phyloP scores from a whole-genome alignment of 2,113 vertebrate species.

The Nesoenas mayeri region DNA sequence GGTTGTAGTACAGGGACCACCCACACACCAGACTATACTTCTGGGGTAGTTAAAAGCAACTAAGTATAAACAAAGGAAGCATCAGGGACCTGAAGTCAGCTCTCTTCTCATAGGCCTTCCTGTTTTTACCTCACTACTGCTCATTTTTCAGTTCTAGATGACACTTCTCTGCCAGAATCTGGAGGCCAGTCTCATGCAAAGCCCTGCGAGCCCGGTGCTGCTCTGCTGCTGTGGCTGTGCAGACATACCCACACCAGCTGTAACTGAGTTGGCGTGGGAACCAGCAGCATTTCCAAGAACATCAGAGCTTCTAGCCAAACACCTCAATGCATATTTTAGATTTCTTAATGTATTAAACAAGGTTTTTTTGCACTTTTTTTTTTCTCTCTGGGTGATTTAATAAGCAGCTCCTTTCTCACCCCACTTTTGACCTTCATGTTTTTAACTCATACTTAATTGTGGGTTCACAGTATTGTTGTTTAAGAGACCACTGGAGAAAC shows the following conservation, averaged over 20 bases:
- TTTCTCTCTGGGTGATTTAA: not conserved
- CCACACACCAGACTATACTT: not conserved
- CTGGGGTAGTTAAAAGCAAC: not conserved
- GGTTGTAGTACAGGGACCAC: not conserved
- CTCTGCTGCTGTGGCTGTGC: not conserved
- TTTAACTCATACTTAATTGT: not conserved
- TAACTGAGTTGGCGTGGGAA: not conserved
- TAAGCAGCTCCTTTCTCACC: not conserved
- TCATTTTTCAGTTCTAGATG: not conserved
- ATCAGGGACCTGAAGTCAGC: not conserved
- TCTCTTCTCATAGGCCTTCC: not conserved
- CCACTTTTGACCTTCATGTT: not conserved
- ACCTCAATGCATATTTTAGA: not conserved
- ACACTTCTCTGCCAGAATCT: not conserved
- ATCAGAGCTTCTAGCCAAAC: not conserved
- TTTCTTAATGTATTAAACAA: not conserved
- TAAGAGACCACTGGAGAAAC: not conserved
- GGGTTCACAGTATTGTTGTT: not conserved
- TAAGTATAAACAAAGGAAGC: not conserved
- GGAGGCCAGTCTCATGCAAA: not conserved
- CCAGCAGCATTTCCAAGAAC: not conserved
- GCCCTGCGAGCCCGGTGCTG: not conserved
- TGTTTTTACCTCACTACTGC: not conserved
- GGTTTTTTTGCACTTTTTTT: not conserved
- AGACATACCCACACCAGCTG: not conserved